Conservation (phyloP, 2,113 vertebrate genomes). For the Cynocephalus volans region DNA sequence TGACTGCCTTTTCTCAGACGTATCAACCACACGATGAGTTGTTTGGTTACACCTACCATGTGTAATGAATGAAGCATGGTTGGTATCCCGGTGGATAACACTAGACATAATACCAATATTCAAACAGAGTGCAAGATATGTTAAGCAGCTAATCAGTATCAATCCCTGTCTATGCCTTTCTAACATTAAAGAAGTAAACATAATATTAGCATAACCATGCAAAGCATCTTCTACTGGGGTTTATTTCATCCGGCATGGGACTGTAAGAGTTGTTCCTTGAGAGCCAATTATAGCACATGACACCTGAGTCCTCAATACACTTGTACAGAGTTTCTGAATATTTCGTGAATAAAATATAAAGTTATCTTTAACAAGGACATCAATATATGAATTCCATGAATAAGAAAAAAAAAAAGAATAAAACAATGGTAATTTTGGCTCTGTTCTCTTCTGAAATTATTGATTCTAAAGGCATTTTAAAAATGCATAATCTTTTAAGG, state of each 20-base stretch:
- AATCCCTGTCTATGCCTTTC: neutral
- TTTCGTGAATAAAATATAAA: constrained; percentile 13
- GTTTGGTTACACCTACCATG: neutral
- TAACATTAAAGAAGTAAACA: neutral
- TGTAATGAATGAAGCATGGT: neutral
- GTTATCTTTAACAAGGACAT: neutral
- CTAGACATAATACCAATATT: neutral
- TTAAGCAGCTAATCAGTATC: neutral
- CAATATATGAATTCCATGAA: neutral
- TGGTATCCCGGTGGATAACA: neutral
- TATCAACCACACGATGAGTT: neutral
- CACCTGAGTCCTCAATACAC: neutral
- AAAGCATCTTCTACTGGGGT: neutral
- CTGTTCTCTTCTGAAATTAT: constrained; percentile 21
- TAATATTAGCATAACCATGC: neutral
- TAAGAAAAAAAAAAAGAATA: neutral
- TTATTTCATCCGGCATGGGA: neutral
- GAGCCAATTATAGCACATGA: neutral
- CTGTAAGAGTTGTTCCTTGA: neutral
- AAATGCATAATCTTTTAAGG: neutral
- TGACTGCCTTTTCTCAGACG: neutral
- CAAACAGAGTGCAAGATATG: neutral
- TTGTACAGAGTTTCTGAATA: neutral
- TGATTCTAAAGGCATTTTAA: neutral
- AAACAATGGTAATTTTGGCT: neutral